Evolutionary conservation across 2,888 invertebrate species (phyloP).

Genomic region (Philhelius pedissequus): DNA sequence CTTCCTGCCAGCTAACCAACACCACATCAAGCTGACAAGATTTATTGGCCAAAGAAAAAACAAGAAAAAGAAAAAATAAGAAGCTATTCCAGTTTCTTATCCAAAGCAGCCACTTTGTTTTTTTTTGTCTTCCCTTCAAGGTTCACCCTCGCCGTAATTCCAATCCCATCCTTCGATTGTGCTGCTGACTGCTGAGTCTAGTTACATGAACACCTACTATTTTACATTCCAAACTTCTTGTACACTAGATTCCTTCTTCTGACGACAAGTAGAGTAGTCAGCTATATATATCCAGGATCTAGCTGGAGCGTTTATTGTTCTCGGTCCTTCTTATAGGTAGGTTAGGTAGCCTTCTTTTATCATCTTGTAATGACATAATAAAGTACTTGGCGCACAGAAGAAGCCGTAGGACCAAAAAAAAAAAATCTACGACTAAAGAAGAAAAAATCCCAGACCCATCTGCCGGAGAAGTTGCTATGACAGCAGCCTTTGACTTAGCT

Average conservation of each 20-base stretch:
- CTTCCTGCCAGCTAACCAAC: slow-evolving; percentile 23
- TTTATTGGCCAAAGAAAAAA: slow-evolving; percentile 59
- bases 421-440: neutral
- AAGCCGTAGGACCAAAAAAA: neutral
- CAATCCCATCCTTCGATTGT: neutral
- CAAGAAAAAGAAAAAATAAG: neutral
- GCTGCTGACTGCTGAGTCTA: slow-evolving; percentile 36
- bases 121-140: neutral
- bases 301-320: neutral
- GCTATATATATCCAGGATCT: neutral
- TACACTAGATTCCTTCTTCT: too few relatives aligned
- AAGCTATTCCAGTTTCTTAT: slow-evolving; percentile 54
- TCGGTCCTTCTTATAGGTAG: neutral
- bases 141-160: neutral
- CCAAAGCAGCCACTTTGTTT: neutral
- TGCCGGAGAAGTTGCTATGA: slow-evolving; percentile 60
- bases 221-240: slow-evolving; percentile 53
- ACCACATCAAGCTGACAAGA: slow-evolving; percentile 46
- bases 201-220: slow-evolving; percentile 64
- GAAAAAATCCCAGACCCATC: slow-evolving; percentile 45
- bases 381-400: slow-evolving; percentile 59
- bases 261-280: slow-evolving; percentile 17
- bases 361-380: slow-evolving; percentile 65
- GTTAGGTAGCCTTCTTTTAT: slow-evolving; percentile 45
- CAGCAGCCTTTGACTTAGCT: slow-evolving; percentile 54